Evolutionary conservation across 2,113 vertebrate species (phyloP).

Genomic region (Chaetorhynchus papuensis): DNA sequence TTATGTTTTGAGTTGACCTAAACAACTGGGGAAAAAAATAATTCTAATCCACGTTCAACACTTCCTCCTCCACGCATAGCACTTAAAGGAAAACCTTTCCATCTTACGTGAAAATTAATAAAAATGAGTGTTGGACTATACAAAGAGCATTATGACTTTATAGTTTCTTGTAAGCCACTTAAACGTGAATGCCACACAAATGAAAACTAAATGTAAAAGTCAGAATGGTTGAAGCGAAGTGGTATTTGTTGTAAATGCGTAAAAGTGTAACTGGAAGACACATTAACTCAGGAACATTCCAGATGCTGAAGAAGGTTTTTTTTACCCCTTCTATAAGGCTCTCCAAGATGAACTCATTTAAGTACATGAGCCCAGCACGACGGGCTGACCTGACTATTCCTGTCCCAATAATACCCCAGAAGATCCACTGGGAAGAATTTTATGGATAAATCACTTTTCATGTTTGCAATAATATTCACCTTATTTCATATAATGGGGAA

Average conservation of each 20-base stretch:
- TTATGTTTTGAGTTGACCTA: background rate
- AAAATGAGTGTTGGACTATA: background rate
- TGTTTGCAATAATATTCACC: background rate
- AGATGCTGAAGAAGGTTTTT: background rate
- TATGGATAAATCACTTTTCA: background rate
- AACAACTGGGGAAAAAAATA: background rate
- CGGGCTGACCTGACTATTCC: background rate
- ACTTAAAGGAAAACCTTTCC: background rate
- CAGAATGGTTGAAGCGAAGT: background rate
- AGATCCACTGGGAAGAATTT: background rate
- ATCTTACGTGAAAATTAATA: background rate
- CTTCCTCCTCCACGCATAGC: fast-evolving
- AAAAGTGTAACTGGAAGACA: background rate
- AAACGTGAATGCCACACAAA: background rate
- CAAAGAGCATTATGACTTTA: background rate
- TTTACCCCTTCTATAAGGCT: background rate
- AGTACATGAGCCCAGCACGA: background rate
- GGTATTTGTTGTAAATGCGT: background rate
- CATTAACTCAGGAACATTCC: background rate
- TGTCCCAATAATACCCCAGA: background rate
- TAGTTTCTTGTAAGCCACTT: background rate
- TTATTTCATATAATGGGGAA: background rate
- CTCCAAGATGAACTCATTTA: background rate
- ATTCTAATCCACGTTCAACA: background rate
- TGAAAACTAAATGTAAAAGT: background rate